Conservation (phyloP, 2,797 vertebrate genomes). For the Allobates femoralis region DNA sequence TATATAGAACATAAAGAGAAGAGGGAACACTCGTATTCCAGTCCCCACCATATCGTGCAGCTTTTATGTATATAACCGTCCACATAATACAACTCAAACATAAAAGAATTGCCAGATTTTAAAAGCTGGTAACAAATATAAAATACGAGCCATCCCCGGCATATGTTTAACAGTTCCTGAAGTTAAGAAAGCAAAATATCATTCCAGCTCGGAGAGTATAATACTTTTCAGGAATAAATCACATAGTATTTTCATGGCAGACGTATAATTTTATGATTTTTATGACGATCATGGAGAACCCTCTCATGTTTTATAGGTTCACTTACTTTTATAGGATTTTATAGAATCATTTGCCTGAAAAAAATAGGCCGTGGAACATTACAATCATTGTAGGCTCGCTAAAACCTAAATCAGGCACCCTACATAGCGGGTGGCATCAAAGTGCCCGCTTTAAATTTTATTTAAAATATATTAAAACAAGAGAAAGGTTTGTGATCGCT, state of each 20-base stretch:
- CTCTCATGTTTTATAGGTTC: constrained; percentile 78
- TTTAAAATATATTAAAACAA: constrained; percentile 41
- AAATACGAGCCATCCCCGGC: constrained; percentile 66
- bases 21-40: not conserved
- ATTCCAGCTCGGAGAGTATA: constrained; percentile 68
- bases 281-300: constrained; percentile 77
- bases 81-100: constrained; percentile 26
- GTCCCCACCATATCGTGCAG: not conserved
- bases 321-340: constrained; percentile 64
- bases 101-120: constrained; percentile 59
- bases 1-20: too few species aligned
- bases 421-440: constrained; percentile 19
- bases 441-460: constrained; percentile 39
- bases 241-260: constrained; percentile 77
- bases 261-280: constrained; percentile 80
- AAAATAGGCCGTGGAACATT: constrained; percentile 52
- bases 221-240: constrained; percentile 77
- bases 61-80: constrained; percentile 15
- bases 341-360: constrained; percentile 62
- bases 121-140: constrained; percentile 68
- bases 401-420: constrained; percentile 46
- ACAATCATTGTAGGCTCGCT: constrained; percentile 54
- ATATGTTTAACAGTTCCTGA: constrained; percentile 70
- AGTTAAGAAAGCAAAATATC: constrained; percentile 70
- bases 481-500: constrained; percentile 49